Evolutionary conservation across 64 coral and sea anemone species (phyloP).

Genomic region (Actinia equina): DNA sequence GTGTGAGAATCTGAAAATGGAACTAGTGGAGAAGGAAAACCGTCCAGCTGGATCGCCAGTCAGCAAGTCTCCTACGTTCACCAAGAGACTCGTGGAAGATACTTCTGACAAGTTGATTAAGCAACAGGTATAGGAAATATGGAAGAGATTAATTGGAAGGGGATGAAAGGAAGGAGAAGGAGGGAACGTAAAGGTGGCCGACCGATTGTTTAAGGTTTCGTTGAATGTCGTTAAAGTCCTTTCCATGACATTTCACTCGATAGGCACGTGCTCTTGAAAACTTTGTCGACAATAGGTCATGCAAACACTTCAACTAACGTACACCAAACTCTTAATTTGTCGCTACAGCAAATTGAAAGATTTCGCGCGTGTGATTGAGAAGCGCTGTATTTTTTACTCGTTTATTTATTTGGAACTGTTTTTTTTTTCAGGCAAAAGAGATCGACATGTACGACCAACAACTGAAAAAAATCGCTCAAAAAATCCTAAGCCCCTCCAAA

Average conservation of each 20-base stretch:
- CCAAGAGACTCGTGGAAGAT: neutral
- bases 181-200: no score
- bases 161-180: neutral
- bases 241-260: no score
- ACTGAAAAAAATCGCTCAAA: slow-evolving; percentile 78
- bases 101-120: neutral
- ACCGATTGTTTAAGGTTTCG: no score
- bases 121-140: neutral
- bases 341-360: no score
- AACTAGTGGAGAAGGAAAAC: neutral
- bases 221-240: no score
- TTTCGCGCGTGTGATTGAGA: no score
- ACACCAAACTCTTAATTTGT: no score
- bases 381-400: no score
- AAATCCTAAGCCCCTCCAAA: slow-evolving; percentile 65
- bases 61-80: neutral
- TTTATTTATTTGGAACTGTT: no score
- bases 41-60: neutral
- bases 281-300: no score
- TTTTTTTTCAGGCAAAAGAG: slow-evolving; percentile 44
- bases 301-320: no score
- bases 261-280: no score
- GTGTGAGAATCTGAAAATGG: neutral
- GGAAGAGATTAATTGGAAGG: neutral
- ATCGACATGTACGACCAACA: slow-evolving; percentile 82